Evolutionary conservation across 2,797 vertebrate species (phyloP), one percentile per base, ranked within the genome.

Genomic region (Ibycter americanus): DNA sequence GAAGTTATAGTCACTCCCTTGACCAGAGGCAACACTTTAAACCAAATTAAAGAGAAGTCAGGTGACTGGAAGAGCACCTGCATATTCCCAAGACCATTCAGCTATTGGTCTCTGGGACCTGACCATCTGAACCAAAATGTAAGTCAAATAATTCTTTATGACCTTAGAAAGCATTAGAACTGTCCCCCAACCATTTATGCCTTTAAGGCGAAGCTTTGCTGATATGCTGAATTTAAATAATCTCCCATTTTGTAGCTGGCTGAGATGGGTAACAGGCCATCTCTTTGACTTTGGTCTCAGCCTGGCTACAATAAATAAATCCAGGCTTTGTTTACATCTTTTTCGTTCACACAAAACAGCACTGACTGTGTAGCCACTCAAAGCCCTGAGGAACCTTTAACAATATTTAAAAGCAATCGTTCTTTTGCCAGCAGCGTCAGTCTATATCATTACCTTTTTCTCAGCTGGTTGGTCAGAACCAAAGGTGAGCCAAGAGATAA

Each of bases 11-110:
- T 71, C 80, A 34, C 40, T 84, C 66, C 72, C 77, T 90, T 87
- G 67, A 91, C 84, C 89, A 93, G 81, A 87, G 68, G 61, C 84
- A 93, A 65, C 81, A 71, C 79, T 96, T 96, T 74, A 91, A 89
- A 94, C 38, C 86, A 85, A 95, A 96, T 95, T 80, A 96, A 94
- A 87, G 36, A 85, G 71, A 87, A 95, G 52, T 89, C 87, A 95
- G 81, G 67, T 89, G 87, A 85, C 78, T 74, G 51, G 61, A 81
- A 67, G 31, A 96, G 81, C 84, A 95, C 87, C 84, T 96, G 90
- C 67, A 38, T 85, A 94, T 86, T 96, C 92, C 93, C 93, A 87
- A 81, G 90, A 68, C 56, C 9, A 2, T 52, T 87, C 2, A 8
- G 81, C 56, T 87, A 15, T 80, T 91, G 71, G 78, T 83, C 58